Percentiles rank a stretch among this genome's conserved stretches.
Conservation (phyloP, 2,797 vertebrate genomes). For the Dallia pectoralis region DNA sequence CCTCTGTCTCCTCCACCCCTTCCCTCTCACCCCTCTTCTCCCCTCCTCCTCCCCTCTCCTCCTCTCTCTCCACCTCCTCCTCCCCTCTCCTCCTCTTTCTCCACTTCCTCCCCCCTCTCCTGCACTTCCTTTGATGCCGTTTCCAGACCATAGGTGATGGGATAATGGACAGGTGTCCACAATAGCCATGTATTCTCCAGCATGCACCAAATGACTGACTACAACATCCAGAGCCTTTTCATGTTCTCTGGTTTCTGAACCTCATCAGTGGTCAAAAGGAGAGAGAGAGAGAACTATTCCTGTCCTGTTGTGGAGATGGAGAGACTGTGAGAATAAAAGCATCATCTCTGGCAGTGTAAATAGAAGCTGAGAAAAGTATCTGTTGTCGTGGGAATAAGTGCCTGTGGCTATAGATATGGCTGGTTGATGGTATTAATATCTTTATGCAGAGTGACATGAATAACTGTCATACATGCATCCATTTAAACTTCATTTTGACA, state of each 20-base stretch:
- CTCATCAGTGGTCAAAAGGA: constrained; percentile 33
- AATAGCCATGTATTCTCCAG: constrained; percentile 42
- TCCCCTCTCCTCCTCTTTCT: too few species aligned
- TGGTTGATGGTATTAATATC: not conserved
- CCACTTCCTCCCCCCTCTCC: not conserved
- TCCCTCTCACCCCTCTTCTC: constrained; percentile 21
- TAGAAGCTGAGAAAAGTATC: not conserved
- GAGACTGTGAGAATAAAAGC: constrained; percentile 6
- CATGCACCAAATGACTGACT: constrained; percentile 42
- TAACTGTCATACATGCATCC: not conserved
- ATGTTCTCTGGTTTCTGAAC: constrained; percentile 25
- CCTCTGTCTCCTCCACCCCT: too few species aligned
- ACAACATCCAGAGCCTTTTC: not conserved
- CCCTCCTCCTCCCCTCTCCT: constrained; percentile 21
- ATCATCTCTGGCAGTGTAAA: not conserved
- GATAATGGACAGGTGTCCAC: constrained; percentile 58
- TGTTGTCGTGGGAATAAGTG: not conserved
- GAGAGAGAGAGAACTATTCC: constrained; percentile 21
- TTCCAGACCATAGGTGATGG: constrained; percentile 66
- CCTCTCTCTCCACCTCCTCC: too few species aligned
- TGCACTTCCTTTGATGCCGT: constrained; percentile 61
- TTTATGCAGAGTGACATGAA: not conserved
- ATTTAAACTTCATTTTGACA: too few species aligned
- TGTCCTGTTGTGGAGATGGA: constrained; percentile 6
- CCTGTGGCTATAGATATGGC: too few species aligned